These are phyloP conservation scores for Ypsolopha scabrella DNA, from an alignment of 2,888 invertebrate genomes.

Conservation along the genomic window DNA sequence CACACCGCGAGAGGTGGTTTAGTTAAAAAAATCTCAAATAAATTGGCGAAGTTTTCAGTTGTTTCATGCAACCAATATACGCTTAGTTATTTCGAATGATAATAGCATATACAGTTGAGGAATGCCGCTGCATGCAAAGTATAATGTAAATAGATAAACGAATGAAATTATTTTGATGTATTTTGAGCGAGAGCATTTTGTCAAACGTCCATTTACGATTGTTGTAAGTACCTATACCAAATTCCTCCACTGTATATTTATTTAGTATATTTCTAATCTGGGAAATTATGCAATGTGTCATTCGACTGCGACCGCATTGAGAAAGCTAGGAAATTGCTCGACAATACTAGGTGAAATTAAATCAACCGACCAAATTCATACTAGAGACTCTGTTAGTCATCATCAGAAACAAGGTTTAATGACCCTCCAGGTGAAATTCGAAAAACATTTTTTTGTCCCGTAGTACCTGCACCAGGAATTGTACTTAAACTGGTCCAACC, in stretches of 20 bases:
- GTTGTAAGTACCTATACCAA: conserved; percentile 33
- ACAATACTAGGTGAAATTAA: too few species aligned
- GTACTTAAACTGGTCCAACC: too few species aligned
- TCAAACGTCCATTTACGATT: conserved; percentile 55
- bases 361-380: too few species aligned
- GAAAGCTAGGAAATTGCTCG: conserved; percentile 4
- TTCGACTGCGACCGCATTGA: conserved; percentile 13
- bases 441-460: too few species aligned
- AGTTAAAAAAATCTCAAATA: too few species aligned
- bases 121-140: conserved; percentile 19
- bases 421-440: too few species aligned
- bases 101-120: conserved; percentile 44
- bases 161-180: conserved; percentile 7
- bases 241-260: conserved; percentile 65
- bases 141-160: conserved; percentile 1
- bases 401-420: too few species aligned
- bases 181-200: conserved; percentile 17
- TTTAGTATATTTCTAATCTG: conserved; percentile 35
- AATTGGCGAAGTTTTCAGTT: too few species aligned
- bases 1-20: too few species aligned
- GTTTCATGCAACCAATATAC: conserved; percentile 17
- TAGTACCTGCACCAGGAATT: too few species aligned
- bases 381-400: too few species aligned
- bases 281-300: conserved; percentile 37
- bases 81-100: conserved; percentile 34